phyloP scores from a whole-genome alignment of 2,888 invertebrate genomes.

The Monochamus alternatus region DNA sequence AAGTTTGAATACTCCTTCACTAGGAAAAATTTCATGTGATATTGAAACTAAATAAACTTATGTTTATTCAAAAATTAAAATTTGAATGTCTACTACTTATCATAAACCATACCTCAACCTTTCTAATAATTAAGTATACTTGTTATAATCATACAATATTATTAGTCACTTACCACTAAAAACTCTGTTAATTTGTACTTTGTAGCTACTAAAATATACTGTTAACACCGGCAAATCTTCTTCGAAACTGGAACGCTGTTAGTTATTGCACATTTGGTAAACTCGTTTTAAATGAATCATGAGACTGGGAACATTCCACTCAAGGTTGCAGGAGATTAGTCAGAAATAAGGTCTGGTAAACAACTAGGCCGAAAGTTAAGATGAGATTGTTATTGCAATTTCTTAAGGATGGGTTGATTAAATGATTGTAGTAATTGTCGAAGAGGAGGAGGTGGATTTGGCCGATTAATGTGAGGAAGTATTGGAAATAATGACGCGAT shows the following conservation, averaged over 20 bases:
- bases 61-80: no score
- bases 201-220: not conserved
- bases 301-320: slow-evolving; percentile 10
- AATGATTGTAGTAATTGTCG: not conserved
- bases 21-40: no score
- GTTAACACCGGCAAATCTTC: not conserved
- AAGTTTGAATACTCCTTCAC: no score
- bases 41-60: no score
- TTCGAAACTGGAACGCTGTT: slow-evolving; percentile 16
- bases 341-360: slow-evolving; percentile 28
- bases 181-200: no score
- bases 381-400: not conserved
- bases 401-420: not conserved
- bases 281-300: slow-evolving; percentile 33
- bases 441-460: no score
- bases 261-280: slow-evolving; percentile 18
- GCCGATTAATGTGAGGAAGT: no score
- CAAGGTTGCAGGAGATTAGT: slow-evolving; percentile 26
- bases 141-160: no score
- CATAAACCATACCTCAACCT: no score
- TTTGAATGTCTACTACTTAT: no score
- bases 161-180: slow-evolving; percentile 2
- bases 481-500: no score
- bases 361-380: slow-evolving; percentile 21
- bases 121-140: no score